These are phyloP conservation scores for Hyperoplus lanceolatus DNA, from an alignment of 2,797 vertebrate genomes.

Conservation along the genomic window DNA sequence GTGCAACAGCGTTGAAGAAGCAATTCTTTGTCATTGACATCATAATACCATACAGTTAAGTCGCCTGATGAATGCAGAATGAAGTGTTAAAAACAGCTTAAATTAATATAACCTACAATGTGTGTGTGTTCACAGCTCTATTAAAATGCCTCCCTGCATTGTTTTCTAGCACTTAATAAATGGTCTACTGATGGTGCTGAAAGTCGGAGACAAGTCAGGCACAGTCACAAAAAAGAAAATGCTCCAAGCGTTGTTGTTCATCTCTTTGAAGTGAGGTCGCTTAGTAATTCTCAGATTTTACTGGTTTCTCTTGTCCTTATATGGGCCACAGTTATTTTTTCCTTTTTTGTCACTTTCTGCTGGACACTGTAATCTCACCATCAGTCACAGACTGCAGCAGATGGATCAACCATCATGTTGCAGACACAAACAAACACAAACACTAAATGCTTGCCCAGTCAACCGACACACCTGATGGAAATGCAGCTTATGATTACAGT, in stretches of 20 bases:
- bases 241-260: conserved; percentile 49
- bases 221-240: conserved; percentile 48
- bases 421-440: conserved; percentile 47
- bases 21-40: conserved; percentile 27
- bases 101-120: not conserved
- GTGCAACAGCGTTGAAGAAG: conserved; percentile 27
- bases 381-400: conserved; percentile 60
- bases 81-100: not conserved
- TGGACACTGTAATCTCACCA: conserved; percentile 57
- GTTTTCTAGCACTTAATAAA: conserved; percentile 64
- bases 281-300: conserved; percentile 60
- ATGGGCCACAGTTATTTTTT: conserved; percentile 46
- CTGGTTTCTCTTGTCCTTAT: conserved; percentile 67
- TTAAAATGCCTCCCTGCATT: conserved; percentile 28
- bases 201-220: conserved; percentile 43
- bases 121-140: conserved; percentile 6
- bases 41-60: not conserved
- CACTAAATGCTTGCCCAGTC: conserved; percentile 52
- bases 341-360: conserved; percentile 59
- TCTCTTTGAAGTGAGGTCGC: conserved; percentile 65
- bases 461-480: conserved; percentile 41
- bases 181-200: conserved; percentile 44
- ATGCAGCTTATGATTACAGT: conserved; percentile 7
- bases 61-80: conserved; percentile 21
- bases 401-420: conserved; percentile 60